Base-by-base conservation (phyloP, 2,888 invertebrate species). In the Antheraea yamamai region DNA sequence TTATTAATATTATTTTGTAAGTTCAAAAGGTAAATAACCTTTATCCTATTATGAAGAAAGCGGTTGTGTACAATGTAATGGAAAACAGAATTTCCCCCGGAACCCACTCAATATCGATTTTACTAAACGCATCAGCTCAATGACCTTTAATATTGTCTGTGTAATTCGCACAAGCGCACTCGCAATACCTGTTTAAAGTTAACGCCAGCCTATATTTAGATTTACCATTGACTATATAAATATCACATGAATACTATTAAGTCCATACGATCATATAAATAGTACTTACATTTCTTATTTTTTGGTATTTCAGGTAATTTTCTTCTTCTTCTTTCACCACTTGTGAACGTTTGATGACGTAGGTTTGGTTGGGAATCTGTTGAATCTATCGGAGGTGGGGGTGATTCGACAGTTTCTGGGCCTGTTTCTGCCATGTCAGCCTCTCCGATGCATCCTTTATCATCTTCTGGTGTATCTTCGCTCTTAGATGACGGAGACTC, bases 221-320 rank as follows among this genome's bases (percentile, higher is more conserved):
- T 80, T 74, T 26, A 72, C 74, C 70, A 58, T 71, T 74, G 55
- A 35, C 58, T 66, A 78, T 30, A 78, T 75, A 14, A 68, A 74
- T 74, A 68, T 70, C 52, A 74, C n/a, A n/a, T n/a, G n/a, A n/a
- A n/a, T n/a, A n/a, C n/a, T 39, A 70, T 55, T 47, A 58, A 16
- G 8, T 70, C 23, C 58, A 20, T 58, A 58, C 18, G 64, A 72
- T 73, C 14, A 52, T 72, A 76, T 74, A 76, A 82, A 74, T n/a
- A 70, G 10, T 79, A 91, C 97, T 96, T 91, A 98, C 98, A 96
- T 96, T 97, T 98, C 90, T 97, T 97, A 85, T 97, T 97, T 90
- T 98, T 98, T 8, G 98, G 98, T 83, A 98, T 98, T 93, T 98
- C 98, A 58, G 98, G 98, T 47, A 98, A 95, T 93, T 97, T 97